phyloP scores from a whole-genome alignment of 2,113 vertebrate genomes.

The Nycticorax nycticorax region DNA sequence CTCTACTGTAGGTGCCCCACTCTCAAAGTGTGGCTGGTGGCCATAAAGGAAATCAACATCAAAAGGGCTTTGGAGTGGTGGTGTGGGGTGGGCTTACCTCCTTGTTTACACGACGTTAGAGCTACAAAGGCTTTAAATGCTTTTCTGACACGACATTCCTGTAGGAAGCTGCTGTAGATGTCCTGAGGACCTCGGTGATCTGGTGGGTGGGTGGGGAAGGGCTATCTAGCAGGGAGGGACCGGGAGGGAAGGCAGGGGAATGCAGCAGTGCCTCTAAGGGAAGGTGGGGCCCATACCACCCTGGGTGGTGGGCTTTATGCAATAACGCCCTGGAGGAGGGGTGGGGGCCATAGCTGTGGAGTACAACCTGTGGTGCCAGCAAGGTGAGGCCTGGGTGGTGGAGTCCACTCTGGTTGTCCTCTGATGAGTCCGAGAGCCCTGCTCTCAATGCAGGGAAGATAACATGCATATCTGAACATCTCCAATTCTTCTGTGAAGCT shows the following conservation, averaged over 20 bases:
- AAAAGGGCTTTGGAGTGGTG: not conserved
- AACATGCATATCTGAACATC: not conserved
- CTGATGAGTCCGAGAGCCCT: not conserved
- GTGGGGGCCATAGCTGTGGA: not conserved
- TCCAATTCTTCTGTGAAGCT: not conserved
- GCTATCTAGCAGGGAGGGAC: not conserved
- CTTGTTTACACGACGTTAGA: not conserved
- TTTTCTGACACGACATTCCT: not conserved
- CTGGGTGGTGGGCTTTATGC: constrained; percentile 9
- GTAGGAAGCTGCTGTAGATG: not conserved
- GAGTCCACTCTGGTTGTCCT: not conserved
- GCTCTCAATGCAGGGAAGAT: not conserved
- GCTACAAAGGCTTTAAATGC: not conserved
- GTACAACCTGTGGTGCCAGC: not conserved
- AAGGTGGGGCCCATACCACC: not conserved
- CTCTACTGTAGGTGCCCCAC: not conserved
- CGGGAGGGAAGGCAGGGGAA: constrained; percentile 1
- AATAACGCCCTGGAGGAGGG: not conserved
- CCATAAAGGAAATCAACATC: not conserved
- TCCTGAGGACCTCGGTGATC: not conserved
- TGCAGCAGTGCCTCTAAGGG: not conserved
- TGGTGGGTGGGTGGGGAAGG: not conserved
- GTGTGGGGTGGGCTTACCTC: not conserved
- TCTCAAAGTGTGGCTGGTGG: not conserved
- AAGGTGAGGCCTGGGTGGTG: not conserved